Base-by-base conservation (phyloP, 2,888 invertebrate species). In the Amphipyra tragopoginis region DNA sequence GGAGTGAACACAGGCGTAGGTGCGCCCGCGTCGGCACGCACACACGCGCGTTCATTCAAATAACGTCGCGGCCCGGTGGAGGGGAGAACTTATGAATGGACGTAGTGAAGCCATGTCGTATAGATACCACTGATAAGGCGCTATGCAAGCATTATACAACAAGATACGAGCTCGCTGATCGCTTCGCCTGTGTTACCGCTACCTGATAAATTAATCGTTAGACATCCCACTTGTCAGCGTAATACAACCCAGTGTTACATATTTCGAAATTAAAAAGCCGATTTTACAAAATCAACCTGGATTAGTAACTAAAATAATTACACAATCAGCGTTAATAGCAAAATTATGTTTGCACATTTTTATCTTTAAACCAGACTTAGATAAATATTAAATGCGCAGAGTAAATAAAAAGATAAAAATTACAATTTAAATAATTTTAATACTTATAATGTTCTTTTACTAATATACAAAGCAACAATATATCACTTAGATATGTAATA, bases 11-110 rank as follows among this genome's bases (percentile, higher is more conserved):
- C 81, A 73, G 59, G 80, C 80, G 85, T 81, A 82, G 86, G 80
- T 89, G 92, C 92, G 91, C 92, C 81, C 81, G 90, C 90, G 90
- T 73, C 89, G 77, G 75, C 86, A 88, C 91, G 76, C 92, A 91
- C 89, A 90, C 93, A 82, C 44, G 36, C 79, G 79, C 83, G 65
- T 87, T 86, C 93, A 93, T 93, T 93, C 92, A 93, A 87, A 88
- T 84, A 85, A 64, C 74, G 75, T 60, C 53, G 65, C 70, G 59
- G 6, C 26, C 9, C 14, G 38, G 81, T 84, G 89, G 90, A 68
- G 92, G 93, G 93, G 92, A 75, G 88, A 77, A 85, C 86, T 93
- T 87, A 95, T 95, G 94, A 95, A 95, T 95, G 95, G 92, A 93
- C 93, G 93, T 94, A 94, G 93, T 93, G 93, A 83, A 85, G 84